Evolutionary conservation across 2,797 vertebrate species (phyloP).

Genomic region (Leucoraja ocellata): DNA sequence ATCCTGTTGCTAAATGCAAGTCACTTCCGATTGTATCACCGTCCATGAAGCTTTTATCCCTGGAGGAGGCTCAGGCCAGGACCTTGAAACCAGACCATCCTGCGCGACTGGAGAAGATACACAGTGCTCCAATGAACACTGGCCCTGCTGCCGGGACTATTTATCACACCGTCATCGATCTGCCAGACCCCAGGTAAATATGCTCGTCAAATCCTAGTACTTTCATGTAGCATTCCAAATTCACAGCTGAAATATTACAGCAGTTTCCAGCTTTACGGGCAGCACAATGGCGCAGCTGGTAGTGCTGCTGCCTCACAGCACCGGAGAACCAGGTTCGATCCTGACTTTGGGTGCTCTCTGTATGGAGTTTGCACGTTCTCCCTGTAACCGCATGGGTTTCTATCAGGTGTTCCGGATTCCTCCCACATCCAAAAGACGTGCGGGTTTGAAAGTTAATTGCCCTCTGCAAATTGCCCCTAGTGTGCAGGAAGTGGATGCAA

Average conservation of each 20-base stretch:
- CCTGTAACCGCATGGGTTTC: too few relatives aligned
- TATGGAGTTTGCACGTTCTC: too few relatives aligned
- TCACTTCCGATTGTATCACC: conserved; percentile 47
- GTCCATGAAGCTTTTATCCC: conserved; percentile 91
- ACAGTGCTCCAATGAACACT: conserved; percentile 85
- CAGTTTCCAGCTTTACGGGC: conserved; percentile 37
- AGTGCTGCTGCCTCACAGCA: too few relatives aligned
- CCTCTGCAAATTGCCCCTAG: too few relatives aligned
- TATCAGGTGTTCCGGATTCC: too few relatives aligned
- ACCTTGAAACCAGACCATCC: conserved; percentile 80
- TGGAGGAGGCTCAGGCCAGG: conserved; percentile 91
- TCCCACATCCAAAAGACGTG: too few relatives aligned
- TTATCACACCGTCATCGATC: conserved; percentile 89
- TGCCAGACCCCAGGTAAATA: conserved; percentile 83
- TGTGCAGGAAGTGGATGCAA: too few relatives aligned
- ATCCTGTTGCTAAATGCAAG: conserved; percentile 20
- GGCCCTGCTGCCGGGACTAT: conserved; percentile 68
- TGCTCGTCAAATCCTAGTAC: conserved; percentile 42
- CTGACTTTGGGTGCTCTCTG: too few relatives aligned
- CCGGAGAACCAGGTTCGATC: too few relatives aligned
- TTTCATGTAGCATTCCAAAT: conserved; percentile 41
- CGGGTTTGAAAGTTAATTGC: too few relatives aligned
- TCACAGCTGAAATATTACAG: conserved; percentile 38
- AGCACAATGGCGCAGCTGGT: too few relatives aligned
- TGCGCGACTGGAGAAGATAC: conserved; percentile 74